phyloP scores from a whole-genome alignment of 2,113 vertebrate species.

The Gadus chalcogrammus region DNA sequence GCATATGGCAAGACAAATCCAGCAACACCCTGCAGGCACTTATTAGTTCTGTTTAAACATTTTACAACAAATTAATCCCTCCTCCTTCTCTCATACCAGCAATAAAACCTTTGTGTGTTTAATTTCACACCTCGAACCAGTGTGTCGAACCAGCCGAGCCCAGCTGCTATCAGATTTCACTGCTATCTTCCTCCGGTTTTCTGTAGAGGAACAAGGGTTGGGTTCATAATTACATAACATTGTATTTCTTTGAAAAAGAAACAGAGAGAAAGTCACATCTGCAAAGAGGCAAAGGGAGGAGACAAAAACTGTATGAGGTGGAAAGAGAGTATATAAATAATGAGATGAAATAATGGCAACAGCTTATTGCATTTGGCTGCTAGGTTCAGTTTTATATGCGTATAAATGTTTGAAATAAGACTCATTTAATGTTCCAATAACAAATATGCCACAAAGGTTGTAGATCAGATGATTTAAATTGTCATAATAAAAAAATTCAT shows the following conservation, averaged over 20 bases:
- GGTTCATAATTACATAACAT: slow-evolving; percentile 3
- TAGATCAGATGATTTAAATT: not conserved
- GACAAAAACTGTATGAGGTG: not conserved
- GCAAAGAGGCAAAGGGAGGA: not conserved
- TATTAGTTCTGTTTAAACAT: not conserved
- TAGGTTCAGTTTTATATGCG: not conserved
- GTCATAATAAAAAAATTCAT: slow-evolving; percentile 15
- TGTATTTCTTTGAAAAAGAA: not conserved
- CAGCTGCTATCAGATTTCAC: slow-evolving; percentile 62
- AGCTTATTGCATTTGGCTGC: too few relatives aligned
- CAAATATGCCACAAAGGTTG: too few relatives aligned
- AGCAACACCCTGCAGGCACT: too few relatives aligned
- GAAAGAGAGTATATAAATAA: not conserved
- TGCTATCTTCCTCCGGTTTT: slow-evolving; percentile 54
- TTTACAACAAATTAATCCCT: not conserved
- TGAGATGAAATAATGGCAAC: not conserved
- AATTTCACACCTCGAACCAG: slow-evolving; percentile 36
- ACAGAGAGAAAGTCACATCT: not conserved
- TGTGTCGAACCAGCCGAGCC: slow-evolving; percentile 22
- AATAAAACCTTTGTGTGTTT: not conserved
- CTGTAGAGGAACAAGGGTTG: slow-evolving; percentile 36
- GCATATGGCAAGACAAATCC: too few relatives aligned
- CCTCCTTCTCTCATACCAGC: slow-evolving; percentile 5
- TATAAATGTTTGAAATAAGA: not conserved
- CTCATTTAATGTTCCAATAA: too few relatives aligned